Evolutionary conservation across 2,888 invertebrate genomes (phyloP), one percentile per base, ranked within the genome.

Genomic region (Exocentrus adspersus): DNA sequence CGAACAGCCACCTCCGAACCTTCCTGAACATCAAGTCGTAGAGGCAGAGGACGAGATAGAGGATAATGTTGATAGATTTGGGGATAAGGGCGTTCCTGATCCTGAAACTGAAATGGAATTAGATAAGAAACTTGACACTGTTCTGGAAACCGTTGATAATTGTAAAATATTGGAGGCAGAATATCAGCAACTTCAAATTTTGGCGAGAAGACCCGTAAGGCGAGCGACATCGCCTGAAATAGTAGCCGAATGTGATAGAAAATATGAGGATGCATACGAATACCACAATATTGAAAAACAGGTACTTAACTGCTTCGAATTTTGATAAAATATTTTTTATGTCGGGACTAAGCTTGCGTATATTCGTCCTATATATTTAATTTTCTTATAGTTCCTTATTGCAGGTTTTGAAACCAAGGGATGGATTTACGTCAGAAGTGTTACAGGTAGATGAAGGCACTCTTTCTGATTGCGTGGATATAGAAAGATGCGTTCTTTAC

Each of bases 401-500:
- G 43, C 54, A 72, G 76, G 50, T 78, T 21, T 64, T 76, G 17
- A 70, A 76, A 64, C 72, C 69, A 37, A 68, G 72, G 64, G 68
- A 71, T 64, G 64, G 64, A 61, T 76, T 77, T 63, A 63, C 68
- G 32, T 53, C 10, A 4, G 68, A 72, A 24, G 57, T 65, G 20
- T 7, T 32, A 17, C 57, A 70, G 7, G 67, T 74, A 19, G 64
- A 75, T 60, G 72, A 72, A 50, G 65, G 67, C 10, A 77, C 74
- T 14, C 59, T 78, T 10, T 65, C 64, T 7, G 70, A 77, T 58
- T 77, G 74, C 60, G 75, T 80, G 4, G 76, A 82, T 67, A 60
- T 81, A 16, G 75, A 79, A 56, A 70, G 78, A 17, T 81, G 81
- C 37, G 67, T 78, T 16, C 57, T 73, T 3, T 73, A 77, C 41